Percentiles rank a stretch among this genome's conserved stretches.
These are phyloP conservation scores for Melanostoma mellinum DNA, from an alignment of 2,888 invertebrate genomes.

Conservation along the genomic window DNA sequence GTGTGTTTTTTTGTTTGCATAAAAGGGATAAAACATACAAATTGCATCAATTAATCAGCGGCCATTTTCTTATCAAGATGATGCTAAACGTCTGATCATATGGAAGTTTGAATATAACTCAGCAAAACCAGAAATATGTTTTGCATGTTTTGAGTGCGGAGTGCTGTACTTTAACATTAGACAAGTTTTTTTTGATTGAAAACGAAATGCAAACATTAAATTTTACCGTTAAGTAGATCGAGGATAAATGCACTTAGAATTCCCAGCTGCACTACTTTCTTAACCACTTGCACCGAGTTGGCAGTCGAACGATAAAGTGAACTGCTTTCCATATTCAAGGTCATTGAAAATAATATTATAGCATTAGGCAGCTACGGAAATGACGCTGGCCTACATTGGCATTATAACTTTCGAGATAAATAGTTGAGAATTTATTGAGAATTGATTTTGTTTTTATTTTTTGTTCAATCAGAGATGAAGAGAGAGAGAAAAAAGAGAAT, in stretches of 20 bases:
- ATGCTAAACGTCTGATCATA: too few species aligned
- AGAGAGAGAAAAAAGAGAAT: neutral
- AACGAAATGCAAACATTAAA: slow-evolving; percentile 25
- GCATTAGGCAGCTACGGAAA: slow-evolving; percentile 5
- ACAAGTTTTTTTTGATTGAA: slow-evolving; percentile 18
- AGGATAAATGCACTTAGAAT: neutral
- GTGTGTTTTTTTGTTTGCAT: too few species aligned
- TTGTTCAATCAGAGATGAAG: neutral
- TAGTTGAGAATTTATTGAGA: slow-evolving; percentile 21
- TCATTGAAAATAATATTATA: slow-evolving; percentile 36
- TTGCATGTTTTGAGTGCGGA: neutral
- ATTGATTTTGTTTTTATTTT: slow-evolving; percentile 2
- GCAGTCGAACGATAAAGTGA: slow-evolving; percentile 8
- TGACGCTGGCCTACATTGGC: slow-evolving; percentile 20
- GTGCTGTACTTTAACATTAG: too few species aligned
- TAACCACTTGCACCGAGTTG: slow-evolving; percentile 34
- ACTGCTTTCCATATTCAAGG: slow-evolving; percentile 56
- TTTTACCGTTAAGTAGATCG: slow-evolving; percentile 1
- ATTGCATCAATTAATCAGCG: too few species aligned
- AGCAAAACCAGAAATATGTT: neutral
- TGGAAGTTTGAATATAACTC: neutral
- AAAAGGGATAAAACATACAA: too few species aligned
- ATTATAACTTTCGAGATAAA: slow-evolving; percentile 27
- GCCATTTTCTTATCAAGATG: too few species aligned
- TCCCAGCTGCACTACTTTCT: slow-evolving; percentile 44